phyloP scores from a whole-genome alignment of 2,797 vertebrate genomes.

The Sebastes taczanowskii region DNA sequence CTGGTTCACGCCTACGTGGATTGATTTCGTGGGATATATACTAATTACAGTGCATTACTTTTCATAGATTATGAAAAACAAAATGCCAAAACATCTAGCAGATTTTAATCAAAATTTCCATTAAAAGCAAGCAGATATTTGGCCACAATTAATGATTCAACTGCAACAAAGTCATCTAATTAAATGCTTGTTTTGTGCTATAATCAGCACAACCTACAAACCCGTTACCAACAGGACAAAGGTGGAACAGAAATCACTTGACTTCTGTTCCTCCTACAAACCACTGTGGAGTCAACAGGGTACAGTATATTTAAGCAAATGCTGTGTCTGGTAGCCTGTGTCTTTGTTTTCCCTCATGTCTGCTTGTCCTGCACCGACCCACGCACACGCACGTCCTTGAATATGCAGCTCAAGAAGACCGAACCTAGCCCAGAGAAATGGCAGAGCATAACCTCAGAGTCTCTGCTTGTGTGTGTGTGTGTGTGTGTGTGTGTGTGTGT shows the following conservation, averaged over 20 bases:
- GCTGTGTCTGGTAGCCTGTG: background rate
- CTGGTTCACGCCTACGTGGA: too few relatives aligned
- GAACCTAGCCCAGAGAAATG: constrained; percentile 23
- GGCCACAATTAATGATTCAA: background rate
- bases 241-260: background rate
- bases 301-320: background rate
- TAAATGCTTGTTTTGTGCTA: background rate
- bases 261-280: background rate
- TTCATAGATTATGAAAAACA: too few relatives aligned
- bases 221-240: background rate
- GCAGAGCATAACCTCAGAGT: constrained; percentile 33
- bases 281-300: background rate
- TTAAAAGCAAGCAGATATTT: background rate
- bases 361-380: constrained; percentile 7
- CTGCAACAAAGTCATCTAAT: background rate
- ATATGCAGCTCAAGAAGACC: constrained; percentile 29
- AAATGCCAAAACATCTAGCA: background rate
- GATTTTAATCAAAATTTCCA: background rate
- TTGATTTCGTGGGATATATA: too few relatives aligned
- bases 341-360: background rate
- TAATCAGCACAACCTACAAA: background rate
- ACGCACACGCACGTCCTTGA: constrained; percentile 16
- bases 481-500: background rate
- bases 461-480: background rate
- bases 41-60: too few relatives aligned